Percentiles rank a stretch among this genome's conserved stretches.
Conservation (phyloP, 2,888 invertebrate genomes). For the Amiota minor region DNA sequence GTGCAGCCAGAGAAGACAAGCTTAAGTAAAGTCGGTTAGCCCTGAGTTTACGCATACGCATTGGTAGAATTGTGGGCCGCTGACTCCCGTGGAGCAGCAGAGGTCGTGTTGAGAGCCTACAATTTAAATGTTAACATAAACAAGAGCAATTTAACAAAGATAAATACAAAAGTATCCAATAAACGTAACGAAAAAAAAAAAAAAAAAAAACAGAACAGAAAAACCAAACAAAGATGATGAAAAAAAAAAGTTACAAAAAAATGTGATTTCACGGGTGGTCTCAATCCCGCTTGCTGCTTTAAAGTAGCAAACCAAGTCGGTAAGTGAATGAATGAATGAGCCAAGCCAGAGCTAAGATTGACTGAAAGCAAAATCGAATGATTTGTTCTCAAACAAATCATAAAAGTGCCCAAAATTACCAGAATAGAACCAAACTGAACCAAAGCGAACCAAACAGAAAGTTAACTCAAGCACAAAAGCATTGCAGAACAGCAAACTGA, state of each 20-base stretch:
- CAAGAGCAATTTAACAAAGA: conserved; percentile 67
- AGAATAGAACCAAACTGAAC: conserved; percentile 38
- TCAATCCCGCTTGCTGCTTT: conserved; percentile 28
- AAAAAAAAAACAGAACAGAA: conserved; percentile 9
- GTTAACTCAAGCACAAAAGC: neutral
- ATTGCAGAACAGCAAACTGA: conserved; percentile 6
- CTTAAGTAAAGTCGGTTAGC: neutral
- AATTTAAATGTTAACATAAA: conserved; percentile 71
- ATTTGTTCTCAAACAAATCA: conserved; percentile 69
- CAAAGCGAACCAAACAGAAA: conserved; percentile 49
- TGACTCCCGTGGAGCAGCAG: conserved; percentile 18
- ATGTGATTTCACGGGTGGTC: conserved; percentile 64
- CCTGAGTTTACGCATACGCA: neutral
- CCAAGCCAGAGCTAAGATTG: too few relatives aligned
- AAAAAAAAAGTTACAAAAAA: conserved; percentile 48
- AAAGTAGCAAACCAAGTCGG: conserved; percentile 39
- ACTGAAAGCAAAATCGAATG: conserved; percentile 22
- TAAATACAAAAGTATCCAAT: too few relatives aligned
- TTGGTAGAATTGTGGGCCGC: conserved; percentile 58
- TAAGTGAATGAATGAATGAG: too few relatives aligned
- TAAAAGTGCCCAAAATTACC: conserved; percentile 54
- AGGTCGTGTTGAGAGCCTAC: conserved; percentile 47
- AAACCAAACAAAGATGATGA: conserved; percentile 28
- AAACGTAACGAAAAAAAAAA: conserved; percentile 39
- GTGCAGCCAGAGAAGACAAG: neutral